phyloP scores from a whole-genome alignment of 1,140 invertebrate species.

The Ladona fulva region DNA sequence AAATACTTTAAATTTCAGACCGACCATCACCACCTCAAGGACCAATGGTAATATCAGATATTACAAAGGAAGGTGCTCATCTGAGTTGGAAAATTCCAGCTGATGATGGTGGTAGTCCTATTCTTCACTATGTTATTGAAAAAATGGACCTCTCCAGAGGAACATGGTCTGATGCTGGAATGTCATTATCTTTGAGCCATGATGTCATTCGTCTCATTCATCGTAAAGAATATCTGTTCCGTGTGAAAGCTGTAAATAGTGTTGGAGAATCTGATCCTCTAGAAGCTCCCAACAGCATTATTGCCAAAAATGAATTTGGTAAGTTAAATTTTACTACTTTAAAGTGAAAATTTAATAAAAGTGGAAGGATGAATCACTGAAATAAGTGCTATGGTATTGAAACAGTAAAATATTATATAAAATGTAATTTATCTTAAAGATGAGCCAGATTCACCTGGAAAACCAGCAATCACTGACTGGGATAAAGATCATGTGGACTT shows the following conservation, averaged over 20 bases:
- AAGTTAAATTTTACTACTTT: conserved; percentile 18
- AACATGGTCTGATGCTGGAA: conserved; percentile 90
- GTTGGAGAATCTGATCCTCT: conserved; percentile 91
- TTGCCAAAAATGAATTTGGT: conserved; percentile 89
- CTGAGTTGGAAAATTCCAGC: conserved; percentile 72
- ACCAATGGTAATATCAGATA: conserved; percentile 71
- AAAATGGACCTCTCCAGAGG: conserved; percentile 94
- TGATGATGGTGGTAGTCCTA: conserved; percentile 87
- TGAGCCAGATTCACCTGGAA: conserved; percentile 83
- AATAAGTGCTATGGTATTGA: no score
- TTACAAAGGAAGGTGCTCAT: conserved; percentile 84
- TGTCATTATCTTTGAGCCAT: conserved; percentile 70
- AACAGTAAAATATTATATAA: no score
- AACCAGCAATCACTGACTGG: conserved; percentile 82
- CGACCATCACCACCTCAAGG: conserved; percentile 78
- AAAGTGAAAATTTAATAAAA: no score
- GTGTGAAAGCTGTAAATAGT: conserved; percentile 86
- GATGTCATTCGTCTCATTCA: conserved; percentile 80
- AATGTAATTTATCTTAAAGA: conserved; percentile 43
- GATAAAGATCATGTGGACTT: conserved; percentile 88
- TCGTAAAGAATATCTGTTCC: conserved; percentile 87
- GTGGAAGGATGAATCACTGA: no score
- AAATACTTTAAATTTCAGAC: conserved; percentile 40
- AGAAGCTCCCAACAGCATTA: conserved; percentile 73
- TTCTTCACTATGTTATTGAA: conserved; percentile 92